Evolutionary conservation across 2,113 vertebrate genomes (phyloP), one percentile per base, ranked within the genome.

Genomic region (Corythaeola cristata): DNA sequence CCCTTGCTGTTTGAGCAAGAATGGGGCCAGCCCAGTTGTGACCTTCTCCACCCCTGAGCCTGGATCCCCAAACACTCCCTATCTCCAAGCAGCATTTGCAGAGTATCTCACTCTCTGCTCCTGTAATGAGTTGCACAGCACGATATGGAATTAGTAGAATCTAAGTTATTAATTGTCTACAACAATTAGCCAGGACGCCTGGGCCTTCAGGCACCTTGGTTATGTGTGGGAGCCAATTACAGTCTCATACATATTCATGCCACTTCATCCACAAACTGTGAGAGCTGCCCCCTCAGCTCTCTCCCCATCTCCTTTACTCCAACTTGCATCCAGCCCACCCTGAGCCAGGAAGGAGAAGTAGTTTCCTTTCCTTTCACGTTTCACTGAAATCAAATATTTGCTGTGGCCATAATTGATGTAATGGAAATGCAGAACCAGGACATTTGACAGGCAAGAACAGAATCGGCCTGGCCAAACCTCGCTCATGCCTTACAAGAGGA

Each of bases 101-200:
- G 71, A 85, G 45, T 44, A 44, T 71, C 59, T 91, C 58, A 22
- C 50, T 62, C 73, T 76, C 75, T 62, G 66, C 44, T 94, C 76
- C 95, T 94, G 75, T 96, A 97, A 97, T 91, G 94, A 96, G 90
- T 76, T 82, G 68, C 78, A 84, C 96, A 91, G 95, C 62, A 89
- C 4, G 21, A 24, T 77, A 96, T 45, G 88, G 95, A 96, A 97
- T 97, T 95, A 98, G 95, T 47, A 96, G 68, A 85, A 97, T 96
- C 96, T 93, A 96, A 97, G 97, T 98, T 98, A 98, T 98, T 98
- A 98, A 98, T 98, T 98, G 98, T 96, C 96, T 98, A 91, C 97
- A 97, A 98, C 98, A 98, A 98, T 98, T 98, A 98, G 97, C 80
- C 95, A 85, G 75, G 91, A 95, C 3, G 75, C 96, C 71, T 92